These are phyloP conservation scores for Myotis yumanensis DNA, from an alignment of 2,113 vertebrate species.

Conservation along the genomic window DNA sequence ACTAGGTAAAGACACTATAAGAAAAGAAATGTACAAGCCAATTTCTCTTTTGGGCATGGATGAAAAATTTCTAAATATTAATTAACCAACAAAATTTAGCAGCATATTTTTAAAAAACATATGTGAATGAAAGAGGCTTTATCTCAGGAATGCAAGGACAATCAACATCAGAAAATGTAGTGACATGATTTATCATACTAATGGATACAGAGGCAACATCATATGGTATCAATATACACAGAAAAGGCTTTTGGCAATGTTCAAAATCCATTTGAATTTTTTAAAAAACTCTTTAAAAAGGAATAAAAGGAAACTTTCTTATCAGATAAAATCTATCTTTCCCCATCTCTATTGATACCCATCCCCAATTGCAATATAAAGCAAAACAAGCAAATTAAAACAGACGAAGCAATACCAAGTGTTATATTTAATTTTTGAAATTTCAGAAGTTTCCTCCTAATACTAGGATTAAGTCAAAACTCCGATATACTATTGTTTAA, in stretches of 20 bases:
- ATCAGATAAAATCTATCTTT: not conserved
- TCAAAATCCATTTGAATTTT: not conserved
- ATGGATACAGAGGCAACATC: not conserved
- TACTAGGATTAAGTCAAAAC: slow-evolving; percentile 1
- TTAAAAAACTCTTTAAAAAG: not conserved
- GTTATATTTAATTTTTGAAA: not conserved
- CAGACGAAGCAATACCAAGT: not conserved
- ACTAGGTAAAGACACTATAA: not conserved
- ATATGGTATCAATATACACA: not conserved
- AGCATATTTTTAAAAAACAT: not conserved
- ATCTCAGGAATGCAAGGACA: slow-evolving; percentile 32
- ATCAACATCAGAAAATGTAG: not conserved
- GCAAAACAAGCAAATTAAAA: not conserved
- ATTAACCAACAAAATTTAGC: not conserved
- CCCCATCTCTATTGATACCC: not conserved
- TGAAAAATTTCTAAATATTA: slow-evolving; percentile 16
- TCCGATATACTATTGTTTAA: not conserved
- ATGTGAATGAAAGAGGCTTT: not conserved
- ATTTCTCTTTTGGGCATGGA: not conserved
- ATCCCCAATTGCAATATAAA: not conserved
- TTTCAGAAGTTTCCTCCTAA: not conserved
- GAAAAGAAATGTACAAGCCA: not conserved
- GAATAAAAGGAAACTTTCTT: not conserved
- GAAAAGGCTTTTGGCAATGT: not conserved
- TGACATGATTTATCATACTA: not conserved